Evolutionary conservation across 2,113 vertebrate genomes (phyloP).

Genomic region (Ochotona princeps): DNA sequence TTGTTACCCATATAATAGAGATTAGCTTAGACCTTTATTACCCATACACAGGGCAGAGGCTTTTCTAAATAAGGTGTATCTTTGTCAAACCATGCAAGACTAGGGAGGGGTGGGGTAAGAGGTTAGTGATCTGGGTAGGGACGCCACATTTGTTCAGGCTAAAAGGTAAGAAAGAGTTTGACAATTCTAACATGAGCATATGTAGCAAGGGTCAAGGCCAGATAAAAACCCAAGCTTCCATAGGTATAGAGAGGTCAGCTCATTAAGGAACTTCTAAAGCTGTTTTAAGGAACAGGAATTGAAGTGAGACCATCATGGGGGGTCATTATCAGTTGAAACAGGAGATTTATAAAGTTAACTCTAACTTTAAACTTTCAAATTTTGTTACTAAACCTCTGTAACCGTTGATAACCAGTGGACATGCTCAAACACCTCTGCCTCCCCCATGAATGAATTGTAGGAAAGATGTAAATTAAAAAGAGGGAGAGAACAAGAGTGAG

Average conservation of each 20-base stretch:
- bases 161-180: background rate
- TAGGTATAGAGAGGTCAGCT: background rate
- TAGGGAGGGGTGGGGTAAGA: accelerated
- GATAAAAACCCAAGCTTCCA: background rate
- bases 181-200: background rate
- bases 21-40: background rate
- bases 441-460: background rate
- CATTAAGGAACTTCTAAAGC: background rate
- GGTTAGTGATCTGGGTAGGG: background rate
- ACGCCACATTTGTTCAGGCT: background rate
- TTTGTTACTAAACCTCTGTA: background rate
- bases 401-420: background rate
- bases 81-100: background rate
- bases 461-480: background rate
- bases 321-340: background rate
- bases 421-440: background rate
- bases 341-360: background rate
- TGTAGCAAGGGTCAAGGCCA: background rate
- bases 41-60: background rate
- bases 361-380: background rate
- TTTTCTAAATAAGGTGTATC: background rate
- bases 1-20: background rate
- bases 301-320: background rate
- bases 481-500: background rate
- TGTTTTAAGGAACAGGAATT: background rate